These are phyloP conservation scores for Sebastes ruberrimus DNA, from an alignment of 2,797 vertebrate genomes.

Conservation along the genomic window DNA sequence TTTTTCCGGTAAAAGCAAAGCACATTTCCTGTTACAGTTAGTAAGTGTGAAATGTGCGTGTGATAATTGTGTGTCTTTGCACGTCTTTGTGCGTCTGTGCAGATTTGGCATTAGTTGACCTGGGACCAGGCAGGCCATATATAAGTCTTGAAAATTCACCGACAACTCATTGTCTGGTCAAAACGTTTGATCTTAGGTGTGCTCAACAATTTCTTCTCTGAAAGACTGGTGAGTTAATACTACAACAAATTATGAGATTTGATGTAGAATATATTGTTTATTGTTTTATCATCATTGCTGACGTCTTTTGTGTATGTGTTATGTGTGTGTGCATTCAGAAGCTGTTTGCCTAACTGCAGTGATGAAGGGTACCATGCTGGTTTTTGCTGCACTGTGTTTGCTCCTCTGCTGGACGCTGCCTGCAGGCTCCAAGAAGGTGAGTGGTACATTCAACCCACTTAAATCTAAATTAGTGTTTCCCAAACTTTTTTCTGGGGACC, in stretches of 20 bases:
- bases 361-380: constrained; percentile 9
- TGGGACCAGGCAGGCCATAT: background rate
- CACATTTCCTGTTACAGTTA: too few relatives aligned
- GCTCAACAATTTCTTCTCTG: background rate
- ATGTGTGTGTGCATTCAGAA: background rate
- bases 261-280: background rate
- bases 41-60: too few relatives aligned
- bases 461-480: background rate
- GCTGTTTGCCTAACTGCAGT: background rate
- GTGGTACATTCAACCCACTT: background rate
- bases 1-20: too few relatives aligned
- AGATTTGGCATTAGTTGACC: background rate
- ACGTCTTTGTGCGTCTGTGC: too few relatives aligned
- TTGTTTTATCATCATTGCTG: background rate
- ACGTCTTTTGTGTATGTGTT: background rate
- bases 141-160: background rate
- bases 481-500: too few relatives aligned
- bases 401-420: constrained; percentile 1
- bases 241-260: background rate
- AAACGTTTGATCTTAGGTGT: background rate
- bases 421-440: constrained; percentile 3
- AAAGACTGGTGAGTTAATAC: background rate
- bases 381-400: background rate
- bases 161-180: background rate
- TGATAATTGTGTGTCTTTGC: background rate